Base-by-base conservation (phyloP, 92 coral and sea anemone genomes). In the Zoanthus gigantus region DNA sequence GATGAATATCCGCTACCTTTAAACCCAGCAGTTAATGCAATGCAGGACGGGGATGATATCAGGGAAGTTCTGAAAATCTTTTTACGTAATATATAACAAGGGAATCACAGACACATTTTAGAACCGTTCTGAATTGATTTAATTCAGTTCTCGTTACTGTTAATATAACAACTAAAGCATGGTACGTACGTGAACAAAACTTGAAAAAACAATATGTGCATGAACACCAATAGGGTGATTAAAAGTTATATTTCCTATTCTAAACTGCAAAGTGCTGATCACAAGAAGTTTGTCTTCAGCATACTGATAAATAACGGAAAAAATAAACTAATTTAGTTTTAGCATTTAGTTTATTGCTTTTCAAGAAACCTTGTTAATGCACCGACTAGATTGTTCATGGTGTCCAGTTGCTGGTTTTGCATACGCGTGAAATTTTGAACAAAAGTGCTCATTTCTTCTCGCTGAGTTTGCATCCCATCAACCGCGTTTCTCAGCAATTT, bases 31-130 rank as follows among this genome's bases (percentile, higher is more conserved):
- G 72, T 69, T 37, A 86, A 86, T 84, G 90, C 83, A 77, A 90
- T 86, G 78, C 86, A 74, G 84, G 87, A 90, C 82, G 92, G 87
- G 53, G 92, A 90, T 86, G 71, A 71, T 58, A 78, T 72, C 71
- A 63, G 79, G 50, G 80, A 89, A 75, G 78, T 57, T 31, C 69
- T 72, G 88, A 72, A 76, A 76, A 48, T 13, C 65, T 48, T 52
- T 23, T 75, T 75, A 75, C 56, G 58, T 17, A 47, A 74, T 53
- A 23, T 52, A 30, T 53, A 76, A 30, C 81, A 74, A 74, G 60
- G 30, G 78, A 74, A 74, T 47, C 78, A 31, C 45, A 46, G 78
- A 74, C 78, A 74, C 78, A 74, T 47, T 74, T 74, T 74, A 18
- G 58, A 74, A 74, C 78, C 13, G 34, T 74, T 74, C 78, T 74